Evolutionary conservation across 2,888 invertebrate species (phyloP), one percentile per base, ranked within the genome.

Genomic region (Pristionchus exspectatus): DNA sequence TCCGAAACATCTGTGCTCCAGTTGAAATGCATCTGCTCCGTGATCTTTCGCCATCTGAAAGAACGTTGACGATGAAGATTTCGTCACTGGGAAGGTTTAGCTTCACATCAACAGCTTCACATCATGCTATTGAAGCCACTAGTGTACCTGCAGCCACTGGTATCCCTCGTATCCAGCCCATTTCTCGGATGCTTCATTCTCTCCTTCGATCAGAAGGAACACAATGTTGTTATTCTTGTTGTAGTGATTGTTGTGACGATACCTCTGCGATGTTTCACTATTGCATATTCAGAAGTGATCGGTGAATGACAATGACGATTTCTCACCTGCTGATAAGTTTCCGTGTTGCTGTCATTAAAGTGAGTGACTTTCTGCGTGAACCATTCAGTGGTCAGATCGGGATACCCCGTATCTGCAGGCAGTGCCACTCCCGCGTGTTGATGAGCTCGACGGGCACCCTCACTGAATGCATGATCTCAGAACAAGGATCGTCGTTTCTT

Each of bases 1-100:
- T 77, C 94, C 94, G 83, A 94, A 94, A 90, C 93, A 94, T 85
- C 94, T 89, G 72, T 94, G 94, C 87, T 94, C 94, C n/a, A 94
- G 74, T 84, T 93, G 93, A 86, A 94, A 92, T 5, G 93, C 92
- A 74, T 93, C 91, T 2, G 94, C 94, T 69, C 92, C 92, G 83
- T 94, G 92, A 18, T 90, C 74, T 30, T 90, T 88, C 0, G 94
- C 94, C 91, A 92, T 90, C 89, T 91, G 90, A 50, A 92, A 77
- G 0, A 77, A 16, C 21, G 44, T 44, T 77, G 33, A 44, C n/a
- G n/a, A 38, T 38, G 2, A 38, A 3, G 5, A 16, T 24, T 9
- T n/a, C 30, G 4, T 33, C 54, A 83, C 27, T 77, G 44, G 2
- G 77, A 18, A 24, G 2, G 5, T 44, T 54, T n/a, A 63, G 9